These are phyloP conservation scores for Sprattus sprattus DNA, from an alignment of 2,113 vertebrate genomes.

Conservation along the genomic window DNA sequence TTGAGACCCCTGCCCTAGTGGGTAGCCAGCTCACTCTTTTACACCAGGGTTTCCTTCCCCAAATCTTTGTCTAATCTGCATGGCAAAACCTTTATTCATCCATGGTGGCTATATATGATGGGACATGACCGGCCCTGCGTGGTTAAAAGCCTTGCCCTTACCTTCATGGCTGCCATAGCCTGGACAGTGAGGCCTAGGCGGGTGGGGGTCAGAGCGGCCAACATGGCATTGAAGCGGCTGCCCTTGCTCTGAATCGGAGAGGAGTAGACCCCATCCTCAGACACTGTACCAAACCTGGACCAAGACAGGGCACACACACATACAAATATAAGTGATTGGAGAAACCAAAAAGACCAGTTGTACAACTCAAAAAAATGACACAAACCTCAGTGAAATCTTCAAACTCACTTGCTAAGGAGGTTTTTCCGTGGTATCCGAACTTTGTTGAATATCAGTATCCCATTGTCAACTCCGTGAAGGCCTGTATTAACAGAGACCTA, in stretches of 20 bases:
- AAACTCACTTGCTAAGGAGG: constrained; percentile 64
- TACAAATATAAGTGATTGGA: neutral
- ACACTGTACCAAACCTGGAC: constrained; percentile 64
- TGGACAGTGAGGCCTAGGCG: constrained; percentile 62
- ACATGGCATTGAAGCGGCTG: constrained; percentile 58
- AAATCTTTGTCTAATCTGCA: too few species aligned
- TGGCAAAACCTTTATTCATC: too few species aligned
- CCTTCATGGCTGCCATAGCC: constrained; percentile 64
- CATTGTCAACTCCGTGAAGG: constrained; percentile 67
- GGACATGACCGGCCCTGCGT: too few species aligned
- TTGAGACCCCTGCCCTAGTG: too few species aligned
- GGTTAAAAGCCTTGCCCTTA: constrained; percentile 29
- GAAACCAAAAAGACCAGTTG: neutral
- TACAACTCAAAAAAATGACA: neutral
- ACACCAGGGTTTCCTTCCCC: too few species aligned
- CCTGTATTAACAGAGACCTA: constrained; percentile 45
- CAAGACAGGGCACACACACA: constrained; percentile 8
- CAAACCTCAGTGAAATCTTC: neutral
- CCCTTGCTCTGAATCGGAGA: constrained; percentile 59
- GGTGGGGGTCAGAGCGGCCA: constrained; percentile 60
- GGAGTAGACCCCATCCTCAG: constrained; percentile 56
- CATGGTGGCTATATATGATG: too few species aligned
- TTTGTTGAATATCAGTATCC: constrained; percentile 66
- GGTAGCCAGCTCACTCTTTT: too few species aligned
- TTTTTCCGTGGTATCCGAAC: constrained; percentile 66